Evolutionary conservation across 2,797 vertebrate species (phyloP), one percentile per base, ranked within the genome.

Genomic region (Cyprinodon diabolis): DNA sequence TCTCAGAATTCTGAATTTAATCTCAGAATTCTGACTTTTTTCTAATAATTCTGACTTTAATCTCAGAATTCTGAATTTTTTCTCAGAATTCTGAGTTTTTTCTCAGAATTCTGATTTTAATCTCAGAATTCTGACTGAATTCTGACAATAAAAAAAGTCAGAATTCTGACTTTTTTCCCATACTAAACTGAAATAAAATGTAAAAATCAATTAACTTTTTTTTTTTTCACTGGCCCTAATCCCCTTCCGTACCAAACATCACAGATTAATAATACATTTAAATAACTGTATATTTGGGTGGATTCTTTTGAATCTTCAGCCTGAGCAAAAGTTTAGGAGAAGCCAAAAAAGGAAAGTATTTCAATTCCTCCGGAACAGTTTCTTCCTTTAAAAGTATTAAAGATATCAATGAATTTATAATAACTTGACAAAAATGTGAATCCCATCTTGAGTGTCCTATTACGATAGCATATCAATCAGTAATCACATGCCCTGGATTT

Each of bases 401-500:
- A 65, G 49, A 80, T 78, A 78, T 84, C 51, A 69, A 45, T 79
- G 55, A 35, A 77, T 83, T 85, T 76, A 47, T 72, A 65, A 74
- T 77, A 81, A 83, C 74, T 70, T 78, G 35, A 63, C 37, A 65
- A 71, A 78, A 86, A 73, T 78, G 43, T 17, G 47, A 82, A 69
- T 84, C 74, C 70, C 66, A 68, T 71, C 83, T 78, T 14, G 56
- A 67, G 67, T 74, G 72, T 83, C 70, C 66, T 47, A 75, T 84
- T 86, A 82, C 76, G 47, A 63, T 49, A 43, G 56, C 71, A n/a
- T 79, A 82, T 86, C 82, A 74, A 70, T 88, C 84, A 78, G 75
- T 82, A 77, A 87, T 90, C 86, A 79, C 75, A 75, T 72, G 77
- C 25, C 71, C 86, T 60, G 76, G 71, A 80, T 86, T 88, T 82